phyloP scores from a whole-genome alignment of 2,888 invertebrate genomes.

The Drosophila mulleri region DNA sequence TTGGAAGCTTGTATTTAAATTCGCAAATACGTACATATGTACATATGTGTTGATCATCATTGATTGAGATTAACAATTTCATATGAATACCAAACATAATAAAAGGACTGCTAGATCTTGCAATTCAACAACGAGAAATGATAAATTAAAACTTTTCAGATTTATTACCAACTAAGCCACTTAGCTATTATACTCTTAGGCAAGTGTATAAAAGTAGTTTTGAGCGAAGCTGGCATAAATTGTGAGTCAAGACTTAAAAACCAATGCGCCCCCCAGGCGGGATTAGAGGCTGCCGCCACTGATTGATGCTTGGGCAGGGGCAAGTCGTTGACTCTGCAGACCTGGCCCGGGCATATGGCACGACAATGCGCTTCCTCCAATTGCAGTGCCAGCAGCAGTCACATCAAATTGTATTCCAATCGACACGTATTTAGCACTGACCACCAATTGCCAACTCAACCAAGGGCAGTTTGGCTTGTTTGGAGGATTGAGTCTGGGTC shows the following conservation, averaged over 20 bases:
- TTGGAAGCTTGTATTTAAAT: not conserved
- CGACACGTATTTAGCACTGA: constrained; percentile 73
- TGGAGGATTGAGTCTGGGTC: constrained; percentile 7
- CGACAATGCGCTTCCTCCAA: constrained; percentile 28
- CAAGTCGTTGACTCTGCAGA: constrained; percentile 48
- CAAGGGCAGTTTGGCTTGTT: constrained; percentile 18
- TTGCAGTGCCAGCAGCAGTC: constrained; percentile 32
- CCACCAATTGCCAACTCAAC: constrained; percentile 51
- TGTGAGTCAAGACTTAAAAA: constrained; percentile 46
- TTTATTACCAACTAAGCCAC: not conserved
- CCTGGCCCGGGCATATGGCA: constrained; percentile 31
- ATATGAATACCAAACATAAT: not conserved
- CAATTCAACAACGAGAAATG: too few relatives aligned
- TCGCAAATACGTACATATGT: too few relatives aligned
- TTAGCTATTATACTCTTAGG: not conserved
- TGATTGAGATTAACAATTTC: not conserved
- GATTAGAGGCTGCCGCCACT: constrained; percentile 59
- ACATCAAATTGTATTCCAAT: constrained; percentile 66
- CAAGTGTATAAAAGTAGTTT: constrained; percentile 25
- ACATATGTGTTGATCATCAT: too few relatives aligned
- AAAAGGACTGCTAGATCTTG: not conserved
- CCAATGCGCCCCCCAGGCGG: constrained; percentile 58
- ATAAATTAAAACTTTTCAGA: not conserved
- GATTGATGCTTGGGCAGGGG: constrained; percentile 34
- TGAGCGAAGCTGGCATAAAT: constrained; percentile 63